phyloP scores from a whole-genome alignment of 2,797 vertebrate genomes.

The Scolopax rusticola region DNA sequence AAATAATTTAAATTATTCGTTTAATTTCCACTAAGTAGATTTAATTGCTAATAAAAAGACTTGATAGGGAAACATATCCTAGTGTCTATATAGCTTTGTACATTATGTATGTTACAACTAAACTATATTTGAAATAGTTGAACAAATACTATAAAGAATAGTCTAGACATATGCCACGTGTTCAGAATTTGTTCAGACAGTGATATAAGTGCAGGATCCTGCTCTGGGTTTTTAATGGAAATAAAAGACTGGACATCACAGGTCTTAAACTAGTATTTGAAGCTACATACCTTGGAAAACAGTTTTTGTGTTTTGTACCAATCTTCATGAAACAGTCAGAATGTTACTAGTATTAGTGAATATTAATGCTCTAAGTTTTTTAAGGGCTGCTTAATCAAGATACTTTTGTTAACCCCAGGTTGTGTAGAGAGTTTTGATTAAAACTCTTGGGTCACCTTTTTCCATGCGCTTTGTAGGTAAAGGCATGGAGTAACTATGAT shows the following conservation, averaged over 20 bases:
- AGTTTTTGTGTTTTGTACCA: background rate
- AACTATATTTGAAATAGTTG: background rate
- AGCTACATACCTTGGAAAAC: background rate
- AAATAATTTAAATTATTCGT: background rate
- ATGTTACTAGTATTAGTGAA: background rate
- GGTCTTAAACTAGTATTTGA: background rate
- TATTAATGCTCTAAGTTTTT: background rate
- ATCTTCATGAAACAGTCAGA: background rate
- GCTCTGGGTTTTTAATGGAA: background rate
- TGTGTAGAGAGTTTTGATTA: background rate
- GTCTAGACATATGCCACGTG: background rate
- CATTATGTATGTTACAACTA: background rate
- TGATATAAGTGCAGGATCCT: background rate
- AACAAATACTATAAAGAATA: background rate
- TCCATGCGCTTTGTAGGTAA: background rate
- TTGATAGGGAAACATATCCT: background rate
- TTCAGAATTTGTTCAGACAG: background rate
- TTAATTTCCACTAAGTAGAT: constrained; percentile 8
- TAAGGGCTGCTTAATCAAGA: constrained; percentile 7
- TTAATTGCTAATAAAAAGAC: background rate
- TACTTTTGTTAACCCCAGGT: background rate
- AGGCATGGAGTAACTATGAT: background rate
- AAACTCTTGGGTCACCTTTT: background rate
- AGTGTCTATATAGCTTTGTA: background rate
- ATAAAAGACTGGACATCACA: background rate